A percentile compares a stretch with the other conserved stretches of the same genome.
Conservation (phyloP, 2,888 invertebrate genomes). For the Xylophagus ater region DNA sequence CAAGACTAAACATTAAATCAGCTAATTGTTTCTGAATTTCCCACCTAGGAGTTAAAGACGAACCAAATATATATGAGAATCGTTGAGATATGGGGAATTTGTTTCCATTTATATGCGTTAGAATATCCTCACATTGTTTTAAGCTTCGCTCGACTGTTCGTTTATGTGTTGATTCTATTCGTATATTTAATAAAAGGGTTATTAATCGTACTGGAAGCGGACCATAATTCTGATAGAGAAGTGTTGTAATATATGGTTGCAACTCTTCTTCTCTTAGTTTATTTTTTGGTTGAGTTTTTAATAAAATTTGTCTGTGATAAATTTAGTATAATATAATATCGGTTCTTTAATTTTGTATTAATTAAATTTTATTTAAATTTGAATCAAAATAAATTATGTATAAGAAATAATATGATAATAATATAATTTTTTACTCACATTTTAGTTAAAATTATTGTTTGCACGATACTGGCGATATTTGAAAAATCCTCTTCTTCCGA, state of each 20-base stretch:
- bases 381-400: conserved; percentile 1
- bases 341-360: conserved; percentile 2
- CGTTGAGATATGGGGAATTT: conserved; percentile 28
- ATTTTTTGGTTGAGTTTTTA: conserved; percentile 65
- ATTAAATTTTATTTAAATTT: neutral
- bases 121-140: conserved; percentile 71
- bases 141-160: conserved; percentile 81
- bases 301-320: conserved; percentile 51
- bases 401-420: conserved; percentile 7
- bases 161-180: conserved; percentile 62
- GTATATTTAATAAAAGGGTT: conserved; percentile 63
- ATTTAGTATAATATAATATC: conserved; percentile 9
- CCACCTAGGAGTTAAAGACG: conserved; percentile 65
- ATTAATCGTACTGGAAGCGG: conserved; percentile 68
- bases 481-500: conserved; percentile 40
- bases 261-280: conserved; percentile 72
- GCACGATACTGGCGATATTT: conserved; percentile 56
- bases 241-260: conserved; percentile 58
- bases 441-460: conserved; percentile 65
- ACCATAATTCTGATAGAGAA: conserved; percentile 53
- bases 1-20: conserved; percentile 65
- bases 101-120: conserved; percentile 43
- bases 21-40: conserved; percentile 64
- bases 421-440: conserved; percentile 46
- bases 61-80: conserved; percentile 56